Base-by-base conservation (phyloP, 2,113 vertebrate species). In the Etheostoma cragini region DNA sequence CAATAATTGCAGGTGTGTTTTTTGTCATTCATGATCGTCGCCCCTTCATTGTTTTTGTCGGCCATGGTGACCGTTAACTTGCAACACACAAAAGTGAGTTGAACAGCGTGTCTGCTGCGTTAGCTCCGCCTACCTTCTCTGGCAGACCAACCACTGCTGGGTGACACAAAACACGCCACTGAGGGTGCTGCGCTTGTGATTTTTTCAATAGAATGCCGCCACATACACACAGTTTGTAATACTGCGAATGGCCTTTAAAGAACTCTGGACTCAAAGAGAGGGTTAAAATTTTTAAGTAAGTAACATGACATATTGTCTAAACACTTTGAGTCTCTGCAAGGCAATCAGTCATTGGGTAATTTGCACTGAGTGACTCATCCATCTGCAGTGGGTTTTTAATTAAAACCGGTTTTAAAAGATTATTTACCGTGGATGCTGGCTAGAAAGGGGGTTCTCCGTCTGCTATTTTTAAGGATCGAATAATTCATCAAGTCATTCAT, bases 341-440 rank as follows among this genome's bases (percentile, higher is more conserved):
- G 49, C 46, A 10, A 26, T 85, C 65, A 15, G 26, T 79, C 61
- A 71, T 53, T 13, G 16, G 16, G 35, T 42, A 66, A 72, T 71
- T 80, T 77, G 17, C 64, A n/a, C 14, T 7, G 56, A 45, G 63
- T 8, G 21, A 72, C 13, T 60, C 73, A 45, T 78, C 30, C 17
- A n/a, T 47, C 53, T 49, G 63, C 50, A 26, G 75, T 11, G 8
- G 21, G 0, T 17, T 53, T 81, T 75, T 81, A 79, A 80, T 78
- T 72, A 47, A 47, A 22, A 53, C 24, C 54, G 24, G 30, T 24
- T 35, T 54, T 21, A 65, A 50, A 50, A n/a, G 50, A 76, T 68
- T 17, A 46, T 80, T 75, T 8, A 62, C 45, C 21, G 45, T 7
- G 21, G 54, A 54, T 11, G 17, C 21, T 63, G 64, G 47, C 0